Evolutionary conservation across 1,140 invertebrate genomes (phyloP).

Genomic region (Cecropterus lyciades): DNA sequence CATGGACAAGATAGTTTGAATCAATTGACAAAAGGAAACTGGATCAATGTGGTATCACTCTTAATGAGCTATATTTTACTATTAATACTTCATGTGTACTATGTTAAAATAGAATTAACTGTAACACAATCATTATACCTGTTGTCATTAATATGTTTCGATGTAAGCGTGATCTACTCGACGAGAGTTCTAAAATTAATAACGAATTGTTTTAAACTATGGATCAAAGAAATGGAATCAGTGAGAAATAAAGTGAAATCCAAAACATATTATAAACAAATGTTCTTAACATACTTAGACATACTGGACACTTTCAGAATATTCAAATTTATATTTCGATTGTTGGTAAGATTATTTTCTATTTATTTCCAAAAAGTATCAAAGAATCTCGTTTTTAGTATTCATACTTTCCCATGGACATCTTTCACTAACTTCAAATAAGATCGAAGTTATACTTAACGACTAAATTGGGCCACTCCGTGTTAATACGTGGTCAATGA

Average conservation of each 20-base stretch:
- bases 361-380: no score
- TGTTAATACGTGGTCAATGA: no score
- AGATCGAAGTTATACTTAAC: no score
- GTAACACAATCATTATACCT: background rate
- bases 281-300: conserved; percentile 32
- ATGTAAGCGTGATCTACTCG: conserved; percentile 7
- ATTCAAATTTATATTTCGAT: conserved; percentile 32
- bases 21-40: conserved; percentile 9
- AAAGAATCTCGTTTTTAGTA: no score
- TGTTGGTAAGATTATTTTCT: conserved; percentile 29
- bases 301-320: conserved; percentile 32
- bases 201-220: conserved; percentile 18
- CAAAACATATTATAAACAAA: conserved; percentile 6
- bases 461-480: no score
- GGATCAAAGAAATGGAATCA: conserved; percentile 23
- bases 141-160: conserved; percentile 20
- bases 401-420: no score
- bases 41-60: background rate
- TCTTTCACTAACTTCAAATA: no score
- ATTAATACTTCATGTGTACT: background rate
- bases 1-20: background rate
- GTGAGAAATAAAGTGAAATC: conserved; percentile 1
- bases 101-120: background rate
- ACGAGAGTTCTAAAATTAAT: conserved; percentile 30
- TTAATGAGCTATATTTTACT: background rate